Evolutionary conservation across 2,797 vertebrate species (phyloP), one percentile per base, ranked within the genome.

Genomic region (Rousettus madagascariensis): DNA sequence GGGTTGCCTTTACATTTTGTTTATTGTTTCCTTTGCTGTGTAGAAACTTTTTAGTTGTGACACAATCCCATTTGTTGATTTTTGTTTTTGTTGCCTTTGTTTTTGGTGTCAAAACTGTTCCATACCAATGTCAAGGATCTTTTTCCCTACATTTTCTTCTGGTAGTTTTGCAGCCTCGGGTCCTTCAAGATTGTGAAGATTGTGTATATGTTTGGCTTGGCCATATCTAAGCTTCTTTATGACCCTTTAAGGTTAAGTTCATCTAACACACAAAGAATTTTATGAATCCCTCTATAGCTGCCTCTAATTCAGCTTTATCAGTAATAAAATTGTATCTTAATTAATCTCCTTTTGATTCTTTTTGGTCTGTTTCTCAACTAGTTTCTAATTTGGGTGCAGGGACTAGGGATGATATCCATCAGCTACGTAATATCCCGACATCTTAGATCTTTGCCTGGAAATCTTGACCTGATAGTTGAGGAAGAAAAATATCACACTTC

Each of bases 401-500:
- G 8, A 78, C 79, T 71, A 86, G 1, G 33, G n/a, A 24, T 86
- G 55, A 30, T 94, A 41, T 69, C 91, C 24, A 85, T 38, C 20
- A 36, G 24, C 57, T 36, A 88, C 22, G 1, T 86, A 77, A 36
- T 55, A 65, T 30, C 12, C 24, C 30, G 79, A 20, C 43, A 83
- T 80, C 71, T 79, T 95, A 30, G 36, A 86, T 93, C 57, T 69
- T 91, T 92, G 26, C 7, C 77, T 90, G 28, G 51, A 95, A 95
- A 93, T 41, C 69, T 86, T 95, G 24, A 79, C 13, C 17, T 91
- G 20, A 63, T 90, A 92, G 80, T 93, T 43, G 43, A 24, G 36
- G 63, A 49, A n/a, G 13, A 71, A 92, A 75, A 65, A 63, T 43
- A 88, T 94, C 22, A 78, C 9, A 66, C 28, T 65, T 92, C 28